Conservation (phyloP, 2,888 invertebrate genomes). For the Scaptodrosophila latifasciaeformis region DNA sequence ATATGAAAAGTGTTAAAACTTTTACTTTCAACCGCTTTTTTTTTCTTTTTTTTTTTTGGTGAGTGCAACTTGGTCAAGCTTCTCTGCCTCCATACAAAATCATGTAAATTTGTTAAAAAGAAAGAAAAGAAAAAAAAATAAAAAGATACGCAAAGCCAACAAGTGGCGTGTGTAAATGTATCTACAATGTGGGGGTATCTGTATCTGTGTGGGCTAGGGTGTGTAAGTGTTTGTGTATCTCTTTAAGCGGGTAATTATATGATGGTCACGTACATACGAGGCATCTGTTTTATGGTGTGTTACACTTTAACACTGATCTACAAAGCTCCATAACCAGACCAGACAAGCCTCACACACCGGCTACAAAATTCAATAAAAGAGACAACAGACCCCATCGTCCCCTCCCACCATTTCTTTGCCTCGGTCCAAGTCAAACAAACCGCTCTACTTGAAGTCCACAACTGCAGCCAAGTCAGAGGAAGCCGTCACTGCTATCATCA, state of each 20-base stretch:
- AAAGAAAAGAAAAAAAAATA: constrained; percentile 25
- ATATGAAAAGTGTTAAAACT: constrained; percentile 66
- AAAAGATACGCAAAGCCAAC: constrained; percentile 38
- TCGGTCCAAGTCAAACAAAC: too few species aligned
- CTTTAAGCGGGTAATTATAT: constrained; percentile 60
- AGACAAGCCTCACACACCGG: neutral
- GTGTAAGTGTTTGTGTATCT: constrained; percentile 20
- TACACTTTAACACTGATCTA: constrained; percentile 60
- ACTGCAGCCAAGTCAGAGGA: neutral
- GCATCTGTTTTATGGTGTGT: constrained; percentile 69
- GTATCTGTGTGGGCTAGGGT: constrained; percentile 19
- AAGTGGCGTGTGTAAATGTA: constrained; percentile 47
- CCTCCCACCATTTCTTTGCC: too few species aligned
- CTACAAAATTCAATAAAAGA: neutral
- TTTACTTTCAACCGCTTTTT: constrained; percentile 52
- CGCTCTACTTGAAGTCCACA: too few species aligned
- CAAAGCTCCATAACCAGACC: constrained; percentile 19
- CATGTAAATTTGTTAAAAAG: constrained; percentile 61
- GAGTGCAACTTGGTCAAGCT: constrained; percentile 30
- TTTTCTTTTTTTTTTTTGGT: constrained; percentile 13
- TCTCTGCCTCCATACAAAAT: constrained; percentile 8
- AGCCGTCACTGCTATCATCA: neutral
- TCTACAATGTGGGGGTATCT: neutral
- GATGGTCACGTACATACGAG: constrained; percentile 67
- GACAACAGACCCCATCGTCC: too few species aligned